These are phyloP conservation scores for Clusia tigrina DNA, from an alignment of 2,888 invertebrate species.

Conservation along the genomic window DNA sequence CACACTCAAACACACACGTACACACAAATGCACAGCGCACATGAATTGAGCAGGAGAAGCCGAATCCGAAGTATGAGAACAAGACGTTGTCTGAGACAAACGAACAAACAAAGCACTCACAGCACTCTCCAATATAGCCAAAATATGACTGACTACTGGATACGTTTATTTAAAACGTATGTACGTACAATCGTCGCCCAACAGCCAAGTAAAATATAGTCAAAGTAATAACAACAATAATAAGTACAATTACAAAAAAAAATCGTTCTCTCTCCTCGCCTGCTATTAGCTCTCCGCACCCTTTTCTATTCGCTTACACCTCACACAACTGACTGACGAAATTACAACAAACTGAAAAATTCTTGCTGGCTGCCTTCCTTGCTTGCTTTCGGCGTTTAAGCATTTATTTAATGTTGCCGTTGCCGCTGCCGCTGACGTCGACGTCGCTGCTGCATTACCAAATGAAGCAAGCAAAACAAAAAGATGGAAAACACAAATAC, in stretches of 20 bases:
- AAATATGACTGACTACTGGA: too few species aligned
- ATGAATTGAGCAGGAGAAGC: slow-evolving; percentile 23
- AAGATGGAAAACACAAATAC: slow-evolving; percentile 43
- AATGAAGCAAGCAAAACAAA: slow-evolving; percentile 54
- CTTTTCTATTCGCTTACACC: slow-evolving; percentile 30
- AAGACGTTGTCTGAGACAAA: slow-evolving; percentile 16
- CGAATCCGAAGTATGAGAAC: slow-evolving; percentile 38
- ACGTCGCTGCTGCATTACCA: slow-evolving; percentile 39
- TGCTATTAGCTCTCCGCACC: slow-evolving; percentile 26
- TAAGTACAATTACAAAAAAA: not conserved
- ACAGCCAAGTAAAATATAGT: too few species aligned
- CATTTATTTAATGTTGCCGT: too few species aligned
- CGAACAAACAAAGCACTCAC: not conserved
- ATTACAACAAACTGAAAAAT: not conserved
- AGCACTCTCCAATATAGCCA: not conserved
- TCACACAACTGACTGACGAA: slow-evolving; percentile 4
- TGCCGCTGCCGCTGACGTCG: too few species aligned
- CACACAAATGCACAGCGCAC: slow-evolving; percentile 32
- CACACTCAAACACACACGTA: slow-evolving; percentile 42
- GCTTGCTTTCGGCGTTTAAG: too few species aligned
- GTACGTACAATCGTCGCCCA: too few species aligned
- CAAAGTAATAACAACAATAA: not conserved
- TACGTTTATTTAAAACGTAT: too few species aligned
- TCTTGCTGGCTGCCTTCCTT: too few species aligned
- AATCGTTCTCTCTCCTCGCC: not conserved